Percentiles rank a stretch among this genome's conserved stretches.
phyloP scores from a whole-genome alignment of 2,113 vertebrate species.

The Megaceryle maxima region DNA sequence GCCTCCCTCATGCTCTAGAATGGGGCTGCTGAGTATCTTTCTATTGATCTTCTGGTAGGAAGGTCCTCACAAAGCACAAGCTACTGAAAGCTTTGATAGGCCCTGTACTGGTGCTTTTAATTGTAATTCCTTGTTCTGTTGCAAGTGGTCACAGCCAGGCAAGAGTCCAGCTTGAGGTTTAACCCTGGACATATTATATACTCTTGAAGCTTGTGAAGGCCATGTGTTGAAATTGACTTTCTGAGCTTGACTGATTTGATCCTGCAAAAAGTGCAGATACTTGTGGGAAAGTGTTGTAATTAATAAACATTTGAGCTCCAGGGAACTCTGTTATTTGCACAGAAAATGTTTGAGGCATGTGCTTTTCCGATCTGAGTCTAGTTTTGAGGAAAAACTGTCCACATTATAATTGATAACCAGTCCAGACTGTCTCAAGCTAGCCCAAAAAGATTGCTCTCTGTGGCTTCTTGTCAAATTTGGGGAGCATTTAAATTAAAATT shows the following conservation, averaged over 20 bases:
- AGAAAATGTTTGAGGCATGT: background rate
- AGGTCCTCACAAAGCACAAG: background rate
- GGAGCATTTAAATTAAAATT: background rate
- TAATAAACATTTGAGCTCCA: background rate
- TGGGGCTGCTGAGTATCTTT: background rate
- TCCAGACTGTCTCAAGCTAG: background rate
- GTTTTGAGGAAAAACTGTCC: background rate
- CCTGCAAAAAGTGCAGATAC: background rate
- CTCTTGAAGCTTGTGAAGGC: background rate
- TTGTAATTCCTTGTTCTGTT: background rate
- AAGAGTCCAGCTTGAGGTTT: background rate
- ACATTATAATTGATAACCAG: background rate
- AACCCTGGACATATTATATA: rapidly evolving
- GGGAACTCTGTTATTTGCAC: background rate
- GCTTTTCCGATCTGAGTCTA: background rate
- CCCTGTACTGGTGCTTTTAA: rapidly evolving
- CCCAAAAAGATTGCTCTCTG: background rate
- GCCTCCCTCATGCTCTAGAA: background rate
- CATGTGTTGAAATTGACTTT: background rate
- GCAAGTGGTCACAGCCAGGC: background rate
- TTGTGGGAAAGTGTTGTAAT: background rate
- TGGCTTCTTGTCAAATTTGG: background rate
- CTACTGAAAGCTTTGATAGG: background rate
- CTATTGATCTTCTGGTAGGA: background rate
- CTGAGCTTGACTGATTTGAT: background rate